Evolutionary conservation across 2,888 invertebrate species (phyloP).

Genomic region (Chaitophorus viminalis): DNA sequence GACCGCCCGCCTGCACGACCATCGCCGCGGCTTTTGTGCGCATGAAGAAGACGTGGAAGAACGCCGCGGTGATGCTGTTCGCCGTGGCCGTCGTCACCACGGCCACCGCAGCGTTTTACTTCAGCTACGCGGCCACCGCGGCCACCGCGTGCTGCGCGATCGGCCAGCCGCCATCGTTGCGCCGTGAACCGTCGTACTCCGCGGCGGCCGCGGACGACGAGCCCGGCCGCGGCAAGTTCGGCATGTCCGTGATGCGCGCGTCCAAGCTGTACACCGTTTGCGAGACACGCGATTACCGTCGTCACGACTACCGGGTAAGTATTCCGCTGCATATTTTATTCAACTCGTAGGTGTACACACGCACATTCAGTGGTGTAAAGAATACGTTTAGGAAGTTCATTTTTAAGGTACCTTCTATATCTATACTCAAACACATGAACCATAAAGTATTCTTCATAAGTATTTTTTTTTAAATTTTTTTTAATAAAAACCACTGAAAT

Average conservation of each 20-base stretch:
- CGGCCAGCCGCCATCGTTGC: neutral
- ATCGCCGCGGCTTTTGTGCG: constrained; percentile 6
- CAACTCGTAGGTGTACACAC: too few relatives aligned
- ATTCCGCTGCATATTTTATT: too few relatives aligned
- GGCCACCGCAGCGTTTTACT: constrained; percentile 47
- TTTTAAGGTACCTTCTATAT: too few relatives aligned
- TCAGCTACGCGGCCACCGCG: constrained; percentile 40
- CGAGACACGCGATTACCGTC: neutral
- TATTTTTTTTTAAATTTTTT: too few relatives aligned
- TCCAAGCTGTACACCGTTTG: constrained; percentile 65
- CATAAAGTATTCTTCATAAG: too few relatives aligned
- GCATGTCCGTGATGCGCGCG: constrained; percentile 77
- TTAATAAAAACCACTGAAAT: too few relatives aligned
- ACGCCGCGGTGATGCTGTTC: constrained; percentile 16
- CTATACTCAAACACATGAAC: too few relatives aligned
- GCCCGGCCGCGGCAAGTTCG: constrained; percentile 74
- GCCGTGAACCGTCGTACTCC: neutral
- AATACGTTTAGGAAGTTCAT: too few relatives aligned
- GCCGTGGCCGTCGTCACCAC: constrained; percentile 36
- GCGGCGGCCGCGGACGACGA: neutral
- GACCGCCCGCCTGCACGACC: neutral
- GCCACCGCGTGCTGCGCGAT: constrained; percentile 29
- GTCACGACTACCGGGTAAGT: neutral
- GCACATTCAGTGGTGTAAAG: too few relatives aligned
- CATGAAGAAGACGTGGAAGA: constrained; percentile 50